Percentiles rank a stretch among this genome's conserved stretches.
Conservation (phyloP, 2,113 vertebrate species). For the Brachionichthys hirsutus region DNA sequence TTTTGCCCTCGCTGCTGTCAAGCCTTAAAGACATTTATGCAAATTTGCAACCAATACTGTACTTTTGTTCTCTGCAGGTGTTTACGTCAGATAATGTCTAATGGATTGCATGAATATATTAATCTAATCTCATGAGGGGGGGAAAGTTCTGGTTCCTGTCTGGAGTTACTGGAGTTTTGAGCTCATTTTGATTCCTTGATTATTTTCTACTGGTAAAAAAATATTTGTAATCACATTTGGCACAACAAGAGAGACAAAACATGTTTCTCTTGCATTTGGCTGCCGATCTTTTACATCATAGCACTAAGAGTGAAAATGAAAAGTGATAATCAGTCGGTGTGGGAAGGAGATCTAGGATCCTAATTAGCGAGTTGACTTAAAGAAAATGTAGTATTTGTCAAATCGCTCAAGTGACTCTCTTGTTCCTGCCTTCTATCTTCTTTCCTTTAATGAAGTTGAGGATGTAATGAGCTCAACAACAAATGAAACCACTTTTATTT, state of each 20-base stretch:
- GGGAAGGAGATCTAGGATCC: constrained; percentile 18
- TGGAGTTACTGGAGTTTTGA: neutral
- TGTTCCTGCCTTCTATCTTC: constrained; percentile 42
- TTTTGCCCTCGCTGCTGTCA: constrained; percentile 47
- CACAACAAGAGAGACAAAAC: constrained; percentile 5
- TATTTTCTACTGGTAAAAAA: neutral
- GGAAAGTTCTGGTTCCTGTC: neutral
- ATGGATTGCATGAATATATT: constrained; percentile 69
- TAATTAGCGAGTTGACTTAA: constrained; percentile 50
- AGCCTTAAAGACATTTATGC: constrained; percentile 61
- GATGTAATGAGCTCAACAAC: constrained; percentile 52
- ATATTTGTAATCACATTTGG: constrained; percentile 13
- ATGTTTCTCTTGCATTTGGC: constrained; percentile 1
- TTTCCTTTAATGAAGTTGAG: constrained; percentile 54
- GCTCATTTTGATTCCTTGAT: neutral
- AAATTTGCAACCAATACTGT: constrained; percentile 52
- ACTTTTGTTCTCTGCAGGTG: constrained; percentile 67
- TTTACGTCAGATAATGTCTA: constrained; percentile 65
- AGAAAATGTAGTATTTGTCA: constrained; percentile 45
- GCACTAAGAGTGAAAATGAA: constrained; percentile 19
- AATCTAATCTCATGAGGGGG: constrained; percentile 40
- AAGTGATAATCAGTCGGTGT: constrained; percentile 13
- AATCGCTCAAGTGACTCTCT: constrained; percentile 39
- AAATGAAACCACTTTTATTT: constrained; percentile 50
- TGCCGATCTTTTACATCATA: constrained; percentile 3